A percentile compares a stretch with the other conserved stretches of the same genome.
These are phyloP conservation scores for Mus spicilegus DNA, from an alignment of 2,113 vertebrate genomes.

Conservation along the genomic window DNA sequence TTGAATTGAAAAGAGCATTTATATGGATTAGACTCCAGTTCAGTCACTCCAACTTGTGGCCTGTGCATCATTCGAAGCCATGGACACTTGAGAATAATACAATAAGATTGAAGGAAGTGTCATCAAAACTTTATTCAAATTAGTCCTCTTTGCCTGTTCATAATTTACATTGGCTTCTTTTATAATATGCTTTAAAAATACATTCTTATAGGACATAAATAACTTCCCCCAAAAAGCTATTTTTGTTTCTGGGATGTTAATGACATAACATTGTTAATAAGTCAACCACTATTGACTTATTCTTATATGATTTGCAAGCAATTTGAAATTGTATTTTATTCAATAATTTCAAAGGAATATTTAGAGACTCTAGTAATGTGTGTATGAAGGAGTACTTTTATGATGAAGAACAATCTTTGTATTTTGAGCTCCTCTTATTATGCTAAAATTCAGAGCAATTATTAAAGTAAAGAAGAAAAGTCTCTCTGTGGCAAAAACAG, in stretches of 20 bases:
- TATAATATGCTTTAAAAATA: neutral
- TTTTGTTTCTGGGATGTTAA: neutral
- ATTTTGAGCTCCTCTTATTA: slow-evolving; percentile 22
- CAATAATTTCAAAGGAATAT: slow-evolving; percentile 52
- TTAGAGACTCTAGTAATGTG: slow-evolving; percentile 52
- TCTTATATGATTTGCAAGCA: slow-evolving; percentile 19
- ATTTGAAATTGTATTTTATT: slow-evolving; percentile 67
- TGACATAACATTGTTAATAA: neutral
- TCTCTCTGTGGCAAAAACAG: neutral
- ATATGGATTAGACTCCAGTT: neutral
- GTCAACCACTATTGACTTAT: slow-evolving; percentile 57
- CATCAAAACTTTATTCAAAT: slow-evolving; percentile 28
- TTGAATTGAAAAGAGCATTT: neutral
- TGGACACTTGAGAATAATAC: neutral
- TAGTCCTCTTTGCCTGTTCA: neutral
- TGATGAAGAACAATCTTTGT: slow-evolving; percentile 41
- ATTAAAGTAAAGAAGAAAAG: slow-evolving; percentile 59
- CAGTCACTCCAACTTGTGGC: neutral
- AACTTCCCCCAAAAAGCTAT: neutral
- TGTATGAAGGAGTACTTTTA: neutral
- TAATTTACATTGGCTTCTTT: neutral
- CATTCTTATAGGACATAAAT: slow-evolving; percentile 29
- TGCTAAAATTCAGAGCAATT: slow-evolving; percentile 42
- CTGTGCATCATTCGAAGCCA: neutral
- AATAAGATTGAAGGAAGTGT: neutral